These are phyloP conservation scores for Campaea margaritaria DNA, from an alignment of 2,888 invertebrate genomes.

Conservation along the genomic window DNA sequence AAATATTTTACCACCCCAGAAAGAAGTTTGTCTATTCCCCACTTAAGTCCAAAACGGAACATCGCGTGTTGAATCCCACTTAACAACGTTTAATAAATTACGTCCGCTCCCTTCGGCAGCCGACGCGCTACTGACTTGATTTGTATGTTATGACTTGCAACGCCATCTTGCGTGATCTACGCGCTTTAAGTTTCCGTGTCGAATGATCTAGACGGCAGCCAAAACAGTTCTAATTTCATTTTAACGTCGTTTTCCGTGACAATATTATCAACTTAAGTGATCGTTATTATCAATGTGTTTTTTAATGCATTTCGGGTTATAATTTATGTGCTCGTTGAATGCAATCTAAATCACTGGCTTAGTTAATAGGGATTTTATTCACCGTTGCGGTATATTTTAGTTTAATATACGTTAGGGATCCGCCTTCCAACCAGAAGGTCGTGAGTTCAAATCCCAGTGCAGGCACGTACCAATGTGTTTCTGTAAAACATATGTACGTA, in stretches of 20 bases:
- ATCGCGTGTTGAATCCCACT: constrained; percentile 24
- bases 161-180: constrained; percentile 34
- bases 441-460: no score
- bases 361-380: no score
- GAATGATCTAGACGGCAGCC: constrained; percentile 24
- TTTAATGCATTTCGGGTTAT: constrained; percentile 9
- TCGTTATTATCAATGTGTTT: constrained; percentile 7
- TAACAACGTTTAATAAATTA: constrained; percentile 18
- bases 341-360: no score
- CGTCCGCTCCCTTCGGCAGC: constrained; percentile 17
- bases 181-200: constrained; percentile 19
- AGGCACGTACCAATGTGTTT: no score
- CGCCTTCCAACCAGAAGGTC: no score
- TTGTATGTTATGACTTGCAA: constrained; percentile 24
- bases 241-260: constrained; percentile 27
- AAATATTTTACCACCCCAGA: constrained; percentile 12
- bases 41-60: constrained; percentile 21
- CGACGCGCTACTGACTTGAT: constrained; percentile 28
- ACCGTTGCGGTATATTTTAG: no score
- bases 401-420: no score
- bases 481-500: no score
- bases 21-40: constrained; percentile 20
- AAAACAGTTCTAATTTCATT: constrained; percentile 24
- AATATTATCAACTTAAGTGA: constrained; percentile 24
- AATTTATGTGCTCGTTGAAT: not conserved